phyloP scores from a whole-genome alignment of 2,113 vertebrate species.

The Eira barbara region DNA sequence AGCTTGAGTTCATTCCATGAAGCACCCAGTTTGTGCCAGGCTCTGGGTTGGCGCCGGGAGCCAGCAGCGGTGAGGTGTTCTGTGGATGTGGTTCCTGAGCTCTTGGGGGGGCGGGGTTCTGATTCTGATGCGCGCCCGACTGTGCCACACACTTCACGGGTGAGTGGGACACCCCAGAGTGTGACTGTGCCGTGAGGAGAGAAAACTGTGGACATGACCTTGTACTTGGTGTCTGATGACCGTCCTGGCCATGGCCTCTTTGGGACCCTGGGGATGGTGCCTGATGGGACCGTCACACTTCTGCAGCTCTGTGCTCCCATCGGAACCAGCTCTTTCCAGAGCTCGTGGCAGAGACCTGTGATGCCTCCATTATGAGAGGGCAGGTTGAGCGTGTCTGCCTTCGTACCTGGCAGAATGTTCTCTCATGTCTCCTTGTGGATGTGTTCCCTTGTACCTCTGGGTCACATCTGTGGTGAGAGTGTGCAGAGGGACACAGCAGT shows the following conservation, averaged over 20 bases:
- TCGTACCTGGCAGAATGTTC: accelerated
- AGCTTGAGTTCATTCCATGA: background rate
- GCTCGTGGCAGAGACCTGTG: accelerated
- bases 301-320: accelerated
- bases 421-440: accelerated
- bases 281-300: background rate
- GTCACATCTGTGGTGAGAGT: background rate
- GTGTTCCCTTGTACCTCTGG: background rate
- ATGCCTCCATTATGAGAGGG: accelerated
- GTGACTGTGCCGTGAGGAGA: background rate
- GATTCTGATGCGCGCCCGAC: accelerated
- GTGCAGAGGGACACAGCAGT: background rate
- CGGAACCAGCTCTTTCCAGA: accelerated
- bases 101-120: background rate
- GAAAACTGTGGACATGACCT: background rate
- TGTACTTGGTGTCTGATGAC: background rate
- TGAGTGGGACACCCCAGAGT: background rate
- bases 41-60: background rate
- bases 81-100: accelerated
- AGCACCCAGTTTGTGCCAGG: background rate
- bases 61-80: accelerated
- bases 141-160: background rate
- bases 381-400: accelerated
- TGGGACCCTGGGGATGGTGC: background rate
- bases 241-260: background rate